Evolutionary conservation across 2,113 vertebrate genomes (phyloP).

Genomic region (Gambusia affinis): DNA sequence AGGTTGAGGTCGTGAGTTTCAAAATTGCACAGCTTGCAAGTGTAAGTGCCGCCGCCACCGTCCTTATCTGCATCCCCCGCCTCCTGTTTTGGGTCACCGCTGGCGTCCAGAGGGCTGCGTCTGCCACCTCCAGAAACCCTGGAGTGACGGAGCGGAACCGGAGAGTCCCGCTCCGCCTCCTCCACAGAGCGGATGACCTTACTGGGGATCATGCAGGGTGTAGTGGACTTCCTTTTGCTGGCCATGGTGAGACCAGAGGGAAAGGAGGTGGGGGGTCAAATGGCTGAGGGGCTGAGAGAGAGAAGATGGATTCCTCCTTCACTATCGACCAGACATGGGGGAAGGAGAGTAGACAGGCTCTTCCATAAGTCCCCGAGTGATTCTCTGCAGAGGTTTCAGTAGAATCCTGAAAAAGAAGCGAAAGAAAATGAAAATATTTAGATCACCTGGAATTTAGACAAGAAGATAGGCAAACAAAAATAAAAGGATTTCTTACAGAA

Average conservation of each 20-base stretch:
- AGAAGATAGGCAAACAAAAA: background rate
- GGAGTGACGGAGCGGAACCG: constrained; percentile 60
- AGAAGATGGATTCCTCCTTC: constrained; percentile 50
- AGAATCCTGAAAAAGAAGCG: constrained; percentile 50
- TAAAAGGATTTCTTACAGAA: background rate
- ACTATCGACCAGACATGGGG: constrained; percentile 75
- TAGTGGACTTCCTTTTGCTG: constrained; percentile 97
- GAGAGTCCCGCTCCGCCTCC: constrained; percentile 74
- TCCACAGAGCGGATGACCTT: constrained; percentile 84
- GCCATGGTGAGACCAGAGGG: constrained; percentile 83
- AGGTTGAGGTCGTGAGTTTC: constrained; percentile 88
- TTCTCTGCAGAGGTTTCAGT: constrained; percentile 20
- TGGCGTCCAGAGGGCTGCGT: constrained; percentile 47
- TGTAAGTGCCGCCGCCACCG: constrained; percentile 80
- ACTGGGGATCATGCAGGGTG: constrained; percentile 96
- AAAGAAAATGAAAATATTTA: constrained; percentile 20
- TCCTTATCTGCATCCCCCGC: constrained; percentile 64
- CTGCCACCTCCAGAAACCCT: constrained; percentile 48
- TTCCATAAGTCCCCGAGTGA: constrained; percentile 53
- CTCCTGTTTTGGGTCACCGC: constrained; percentile 67
- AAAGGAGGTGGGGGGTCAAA: constrained; percentile 41
- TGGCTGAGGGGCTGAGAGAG: constrained; percentile 50
- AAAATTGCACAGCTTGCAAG: constrained; percentile 90
- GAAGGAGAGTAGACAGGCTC: constrained; percentile 58
- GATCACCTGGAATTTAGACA: constrained; percentile 4